Evolutionary conservation across 1,140 invertebrate genomes (phyloP), one percentile per base, ranked within the genome.

Genomic region (Atta colombica): DNA sequence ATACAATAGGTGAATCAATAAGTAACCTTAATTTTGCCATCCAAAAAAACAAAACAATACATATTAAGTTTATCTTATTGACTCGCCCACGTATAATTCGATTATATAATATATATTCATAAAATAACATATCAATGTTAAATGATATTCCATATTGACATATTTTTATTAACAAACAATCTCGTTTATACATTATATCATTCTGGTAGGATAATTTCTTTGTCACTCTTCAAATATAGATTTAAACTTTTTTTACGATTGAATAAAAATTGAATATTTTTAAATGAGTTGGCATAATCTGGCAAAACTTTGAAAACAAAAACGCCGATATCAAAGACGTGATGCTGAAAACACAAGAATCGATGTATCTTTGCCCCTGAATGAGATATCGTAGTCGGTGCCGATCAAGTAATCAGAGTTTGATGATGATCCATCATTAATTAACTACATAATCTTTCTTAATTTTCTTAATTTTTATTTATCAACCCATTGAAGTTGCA

Each of bases 361-460:
- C 12, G 39, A 71, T 81, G 35, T 14, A 18, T n/a, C n/a, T 84
- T 75, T 84, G 69, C 39, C 69, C 80, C 69, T 10, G 18, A 49
- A 39, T 4, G 35, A 74, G 80, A 84, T 84, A 84, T n/a, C 39
- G 60, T 3, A 74, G 35, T 51, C 16, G 5, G 51, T 61, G 39
- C 3, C 31, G 28, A 72, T 39, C 4, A 69, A 68, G 18, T 31
- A 49, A 35, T 21, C 28, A 21, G 16, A 71, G 21, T 10, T 8
- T 3, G 3, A 18, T 65, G 45, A 55, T 39, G 65, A 71, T 5
- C 4, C 16, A 12, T 25, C 21, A 45, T 10, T 51, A 3, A 16
- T 71, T 58, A 18, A 28, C 3, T 12, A 25, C 25, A 45, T 10
- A 51, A 61, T 61, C 12, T 18, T 7, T 49, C 28, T 28, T 49